phyloP scores from a whole-genome alignment of 1,140 invertebrate genomes.

The Trichonephila clavipes region DNA sequence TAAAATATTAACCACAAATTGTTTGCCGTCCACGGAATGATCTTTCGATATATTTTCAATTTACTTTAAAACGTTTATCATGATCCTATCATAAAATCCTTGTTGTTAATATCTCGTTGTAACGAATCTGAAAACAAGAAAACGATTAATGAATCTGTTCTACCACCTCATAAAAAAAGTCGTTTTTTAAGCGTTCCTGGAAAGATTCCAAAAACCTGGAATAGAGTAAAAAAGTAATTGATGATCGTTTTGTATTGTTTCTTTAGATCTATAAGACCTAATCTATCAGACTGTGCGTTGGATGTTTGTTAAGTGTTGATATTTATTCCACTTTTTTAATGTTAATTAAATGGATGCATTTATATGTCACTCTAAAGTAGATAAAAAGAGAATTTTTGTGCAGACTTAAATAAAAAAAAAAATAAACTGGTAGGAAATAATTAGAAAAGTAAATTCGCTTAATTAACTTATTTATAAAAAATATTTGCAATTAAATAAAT shows the following conservation, averaged over 20 bases:
- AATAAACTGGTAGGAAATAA: too few species aligned
- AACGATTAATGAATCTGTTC: conserved; percentile 13
- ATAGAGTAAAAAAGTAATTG: background rate
- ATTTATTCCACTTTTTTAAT: background rate
- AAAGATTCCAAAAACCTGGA: background rate
- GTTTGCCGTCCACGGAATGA: background rate
- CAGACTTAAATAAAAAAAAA: too few species aligned
- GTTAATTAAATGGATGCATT: background rate
- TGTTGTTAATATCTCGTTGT: background rate
- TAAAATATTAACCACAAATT: background rate
- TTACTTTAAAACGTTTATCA: background rate
- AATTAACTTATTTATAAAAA: too few species aligned
- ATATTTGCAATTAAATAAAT: too few species aligned
- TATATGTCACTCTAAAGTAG: background rate
- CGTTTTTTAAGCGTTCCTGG: background rate
- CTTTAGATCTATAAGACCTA: background rate
- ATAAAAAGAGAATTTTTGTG: background rate
- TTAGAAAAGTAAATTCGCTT: too few species aligned
- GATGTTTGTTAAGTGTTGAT: conserved; percentile 10
- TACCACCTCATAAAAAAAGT: background rate
- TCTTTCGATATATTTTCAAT: background rate
- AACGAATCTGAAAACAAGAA: background rate
- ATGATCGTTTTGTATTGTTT: conserved; percentile 20
- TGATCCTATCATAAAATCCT: background rate
- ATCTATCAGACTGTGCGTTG: background rate